Evolutionary conservation across 2,113 vertebrate species (phyloP).

Genomic region (Python bivittatus): DNA sequence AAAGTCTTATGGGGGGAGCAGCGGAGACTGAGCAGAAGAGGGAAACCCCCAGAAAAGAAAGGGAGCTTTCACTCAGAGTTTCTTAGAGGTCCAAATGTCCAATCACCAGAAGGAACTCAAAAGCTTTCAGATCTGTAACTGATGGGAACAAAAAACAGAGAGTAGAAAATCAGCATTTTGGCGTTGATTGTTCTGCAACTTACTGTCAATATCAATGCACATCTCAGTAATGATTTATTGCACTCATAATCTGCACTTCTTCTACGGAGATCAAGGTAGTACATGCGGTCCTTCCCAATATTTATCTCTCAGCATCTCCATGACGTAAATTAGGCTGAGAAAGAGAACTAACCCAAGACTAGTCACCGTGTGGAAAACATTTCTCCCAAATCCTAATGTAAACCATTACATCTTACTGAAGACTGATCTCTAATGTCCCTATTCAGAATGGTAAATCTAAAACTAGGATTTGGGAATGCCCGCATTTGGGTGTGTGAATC

Average conservation of each 20-base stretch:
- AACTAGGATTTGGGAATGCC: too few relatives aligned
- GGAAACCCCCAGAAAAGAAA: slow-evolving; percentile 48
- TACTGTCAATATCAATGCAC: too few relatives aligned
- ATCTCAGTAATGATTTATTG: neutral
- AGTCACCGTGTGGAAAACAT: too few relatives aligned
- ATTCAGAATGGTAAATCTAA: neutral
- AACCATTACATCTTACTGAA: too few relatives aligned
- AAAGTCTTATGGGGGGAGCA: slow-evolving; percentile 57
- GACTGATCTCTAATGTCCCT: too few relatives aligned
- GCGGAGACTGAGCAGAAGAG: slow-evolving; percentile 18
- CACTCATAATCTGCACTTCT: neutral
- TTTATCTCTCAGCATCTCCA: too few relatives aligned
- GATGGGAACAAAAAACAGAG: slow-evolving; percentile 54
- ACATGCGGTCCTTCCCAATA: too few relatives aligned
- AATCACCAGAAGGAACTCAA: slow-evolving; percentile 64
- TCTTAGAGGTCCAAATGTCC: slow-evolving; percentile 55
- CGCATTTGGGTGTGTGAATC: neutral
- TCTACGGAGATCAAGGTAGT: neutral
- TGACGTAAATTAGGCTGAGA: too few relatives aligned
- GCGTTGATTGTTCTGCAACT: neutral
- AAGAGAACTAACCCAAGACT: too few relatives aligned
- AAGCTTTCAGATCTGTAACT: slow-evolving; percentile 73
- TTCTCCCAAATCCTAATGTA: too few relatives aligned
- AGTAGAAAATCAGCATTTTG: slow-evolving; percentile 19
- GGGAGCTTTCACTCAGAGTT: slow-evolving; percentile 42